Percentiles rank a stretch among this genome's conserved stretches.
Conservation (phyloP, 53 echinoderm and acorn worm species). For the Astropecten irregularis region DNA sequence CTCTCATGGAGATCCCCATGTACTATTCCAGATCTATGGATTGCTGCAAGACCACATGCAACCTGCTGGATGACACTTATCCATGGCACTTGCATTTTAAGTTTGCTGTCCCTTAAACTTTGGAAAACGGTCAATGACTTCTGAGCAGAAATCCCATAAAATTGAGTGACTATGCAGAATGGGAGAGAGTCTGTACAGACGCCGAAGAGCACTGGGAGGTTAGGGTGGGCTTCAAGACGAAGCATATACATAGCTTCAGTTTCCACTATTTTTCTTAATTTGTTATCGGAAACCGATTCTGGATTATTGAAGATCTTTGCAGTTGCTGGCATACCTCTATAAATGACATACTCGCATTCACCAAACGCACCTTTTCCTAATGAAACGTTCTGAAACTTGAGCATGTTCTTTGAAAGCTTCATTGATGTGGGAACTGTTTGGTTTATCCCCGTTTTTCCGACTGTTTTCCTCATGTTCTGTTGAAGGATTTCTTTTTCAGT, state of each 20-base stretch:
- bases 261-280: neutral
- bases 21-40: neutral
- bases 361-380: neutral
- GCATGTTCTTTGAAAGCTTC: neutral
- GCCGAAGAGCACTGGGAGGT: neutral
- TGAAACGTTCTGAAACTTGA: neutral
- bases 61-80: neutral
- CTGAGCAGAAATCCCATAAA: neutral
- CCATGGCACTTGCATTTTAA: neutral
- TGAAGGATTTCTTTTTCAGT: too few species aligned
- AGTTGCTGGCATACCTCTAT: neutral
- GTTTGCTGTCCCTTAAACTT: neutral
- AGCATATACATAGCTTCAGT: neutral
- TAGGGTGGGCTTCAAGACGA: neutral
- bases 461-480: too few species aligned
- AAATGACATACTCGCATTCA: neutral
- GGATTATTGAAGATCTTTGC: neutral
- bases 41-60: neutral
- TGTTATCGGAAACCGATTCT: neutral
- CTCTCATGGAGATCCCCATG: neutral
- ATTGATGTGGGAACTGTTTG: neutral
- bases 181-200: neutral
- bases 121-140: neutral
- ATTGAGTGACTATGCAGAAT: neutral
- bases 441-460: too few species aligned